Conservation (phyloP, 2,797 vertebrate species). For the Gadopsis marmoratus region DNA sequence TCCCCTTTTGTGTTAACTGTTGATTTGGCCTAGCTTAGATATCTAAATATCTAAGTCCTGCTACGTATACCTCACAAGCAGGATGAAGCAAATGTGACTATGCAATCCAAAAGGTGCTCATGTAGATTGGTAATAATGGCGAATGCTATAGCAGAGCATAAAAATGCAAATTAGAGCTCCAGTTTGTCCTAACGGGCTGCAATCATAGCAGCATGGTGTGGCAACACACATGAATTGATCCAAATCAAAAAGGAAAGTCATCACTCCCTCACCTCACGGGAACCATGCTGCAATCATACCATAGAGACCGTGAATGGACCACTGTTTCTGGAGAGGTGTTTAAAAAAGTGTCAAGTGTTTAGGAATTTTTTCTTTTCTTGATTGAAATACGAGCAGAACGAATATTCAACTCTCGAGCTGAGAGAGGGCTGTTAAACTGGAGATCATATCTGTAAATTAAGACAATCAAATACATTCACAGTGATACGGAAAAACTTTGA, state of each 20-base stretch:
- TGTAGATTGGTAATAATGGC: slow-evolving; percentile 20
- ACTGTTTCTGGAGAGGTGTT: slow-evolving; percentile 16
- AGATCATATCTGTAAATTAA: not conserved
- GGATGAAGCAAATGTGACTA: slow-evolving; percentile 24
- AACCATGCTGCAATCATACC: slow-evolving; percentile 48
- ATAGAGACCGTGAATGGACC: slow-evolving; percentile 52
- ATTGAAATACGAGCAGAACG: slow-evolving; percentile 42
- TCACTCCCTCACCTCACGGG: slow-evolving; percentile 34
- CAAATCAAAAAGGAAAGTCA: slow-evolving; percentile 51
- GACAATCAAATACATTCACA: not conserved
- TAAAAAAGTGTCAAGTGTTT: slow-evolving; percentile 22
- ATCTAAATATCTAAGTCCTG: too few species aligned
- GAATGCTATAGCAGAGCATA: slow-evolving; percentile 4
- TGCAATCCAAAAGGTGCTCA: slow-evolving; percentile 16
- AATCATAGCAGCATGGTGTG: slow-evolving; percentile 51
- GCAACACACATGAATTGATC: slow-evolving; percentile 38
- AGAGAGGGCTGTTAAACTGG: slow-evolving; percentile 5
- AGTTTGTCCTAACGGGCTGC: slow-evolving; percentile 40
- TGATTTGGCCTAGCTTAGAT: too few species aligned
- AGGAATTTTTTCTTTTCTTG: slow-evolving; percentile 27
- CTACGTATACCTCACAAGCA: not conserved
- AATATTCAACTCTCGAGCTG: slow-evolving; percentile 5
- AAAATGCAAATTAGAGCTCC: slow-evolving; percentile 38
- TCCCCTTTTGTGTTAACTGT: not conserved
- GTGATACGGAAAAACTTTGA: slow-evolving; percentile 9